phyloP scores from a whole-genome alignment of 2,113 vertebrate species.

The Pedionomus torquatus region DNA sequence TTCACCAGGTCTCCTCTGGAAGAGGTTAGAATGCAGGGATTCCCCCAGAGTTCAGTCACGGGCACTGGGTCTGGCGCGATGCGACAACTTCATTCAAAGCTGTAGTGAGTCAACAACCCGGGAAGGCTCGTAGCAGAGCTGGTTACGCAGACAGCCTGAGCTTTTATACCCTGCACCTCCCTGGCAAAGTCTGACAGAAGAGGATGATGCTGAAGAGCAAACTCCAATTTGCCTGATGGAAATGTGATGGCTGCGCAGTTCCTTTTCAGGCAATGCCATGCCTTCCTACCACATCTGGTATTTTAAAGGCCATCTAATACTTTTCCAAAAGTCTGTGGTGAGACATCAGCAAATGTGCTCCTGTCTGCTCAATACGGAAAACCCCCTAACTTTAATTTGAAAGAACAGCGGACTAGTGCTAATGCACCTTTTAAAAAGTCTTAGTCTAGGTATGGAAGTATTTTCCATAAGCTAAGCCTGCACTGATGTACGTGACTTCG shows the following conservation, averaged over 20 bases:
- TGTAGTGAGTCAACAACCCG: accelerated
- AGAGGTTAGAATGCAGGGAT: background rate
- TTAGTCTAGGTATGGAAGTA: background rate
- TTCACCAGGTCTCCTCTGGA: background rate
- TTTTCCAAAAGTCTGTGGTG: background rate
- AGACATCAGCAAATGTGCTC: background rate
- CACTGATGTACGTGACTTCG: background rate
- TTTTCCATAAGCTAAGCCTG: background rate
- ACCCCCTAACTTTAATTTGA: background rate
- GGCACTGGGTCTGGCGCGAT: background rate
- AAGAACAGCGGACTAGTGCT: background rate
- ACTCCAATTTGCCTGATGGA: background rate
- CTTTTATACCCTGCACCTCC: background rate
- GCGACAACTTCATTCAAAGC: no score
- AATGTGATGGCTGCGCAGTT: background rate
- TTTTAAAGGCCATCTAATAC: background rate
- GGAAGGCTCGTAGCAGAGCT: background rate
- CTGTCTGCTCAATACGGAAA: background rate
- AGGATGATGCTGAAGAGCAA: background rate
- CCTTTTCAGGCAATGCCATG: background rate
- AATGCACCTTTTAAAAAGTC: background rate
- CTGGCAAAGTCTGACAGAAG: background rate
- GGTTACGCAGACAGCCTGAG: background rate
- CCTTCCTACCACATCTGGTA: background rate
- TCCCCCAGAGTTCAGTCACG: background rate